Conservation (phyloP, 2,113 vertebrate species). For the Mixornis gularis region DNA sequence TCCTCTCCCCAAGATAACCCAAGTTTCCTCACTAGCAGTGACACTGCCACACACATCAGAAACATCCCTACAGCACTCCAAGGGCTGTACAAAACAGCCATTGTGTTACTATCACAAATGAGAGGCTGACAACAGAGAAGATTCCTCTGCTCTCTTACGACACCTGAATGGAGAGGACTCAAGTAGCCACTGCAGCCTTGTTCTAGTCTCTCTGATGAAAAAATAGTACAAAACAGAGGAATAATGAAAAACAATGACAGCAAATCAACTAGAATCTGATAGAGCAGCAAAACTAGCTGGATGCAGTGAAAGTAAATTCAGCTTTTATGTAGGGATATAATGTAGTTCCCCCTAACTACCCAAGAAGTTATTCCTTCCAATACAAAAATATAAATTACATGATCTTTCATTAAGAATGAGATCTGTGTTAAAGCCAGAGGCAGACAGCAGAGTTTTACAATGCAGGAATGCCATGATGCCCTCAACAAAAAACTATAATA, state of each 20-base stretch:
- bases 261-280: neutral
- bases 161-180: neutral
- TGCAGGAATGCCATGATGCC: neutral
- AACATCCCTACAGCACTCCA: rapidly evolving
- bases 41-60: neutral
- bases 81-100: neutral
- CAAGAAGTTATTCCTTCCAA: neutral
- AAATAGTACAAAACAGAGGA: neutral
- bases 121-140: neutral
- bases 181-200: neutral
- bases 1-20: neutral
- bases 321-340: neutral
- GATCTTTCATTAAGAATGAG: neutral
- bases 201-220: neutral
- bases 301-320: neutral
- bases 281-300: neutral
- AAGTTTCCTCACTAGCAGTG: neutral
- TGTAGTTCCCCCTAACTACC: neutral
- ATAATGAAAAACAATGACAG: neutral
- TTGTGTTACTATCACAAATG: neutral
- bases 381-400: neutral
- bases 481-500: neutral
- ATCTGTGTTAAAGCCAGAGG: neutral
- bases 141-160: neutral
- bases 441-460: neutral